A percentile compares a stretch with the other conserved stretches of the same genome.
Evolutionary conservation across 2,113 vertebrate genomes (phyloP).

Genomic region (Micromys minutus): DNA sequence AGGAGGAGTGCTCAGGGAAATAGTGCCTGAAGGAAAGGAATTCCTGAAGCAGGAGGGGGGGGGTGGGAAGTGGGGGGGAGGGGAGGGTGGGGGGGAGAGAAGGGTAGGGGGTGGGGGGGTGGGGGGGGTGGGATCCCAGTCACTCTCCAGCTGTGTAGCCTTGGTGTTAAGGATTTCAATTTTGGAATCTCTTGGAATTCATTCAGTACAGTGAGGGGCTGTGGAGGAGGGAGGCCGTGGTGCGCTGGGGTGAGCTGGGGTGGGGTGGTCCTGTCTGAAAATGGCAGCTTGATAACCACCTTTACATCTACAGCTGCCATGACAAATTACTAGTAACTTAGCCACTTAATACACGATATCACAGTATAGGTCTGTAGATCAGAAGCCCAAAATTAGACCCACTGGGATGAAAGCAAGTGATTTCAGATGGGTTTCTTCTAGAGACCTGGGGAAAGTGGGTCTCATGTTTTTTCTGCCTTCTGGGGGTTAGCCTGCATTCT

Average conservation of each 20-base stretch:
- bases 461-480: background rate
- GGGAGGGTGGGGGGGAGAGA: too few species aligned
- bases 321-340: background rate
- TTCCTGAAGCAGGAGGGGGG: fast-evolving
- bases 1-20: background rate
- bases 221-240: background rate
- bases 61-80: too few species aligned
- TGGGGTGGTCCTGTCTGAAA: background rate
- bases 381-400: background rate
- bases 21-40: background rate
- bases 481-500: background rate
- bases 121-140: too few species aligned
- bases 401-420: background rate
- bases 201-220: background rate
- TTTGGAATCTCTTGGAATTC: background rate
- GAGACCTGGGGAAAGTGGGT: background rate
- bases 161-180: background rate
- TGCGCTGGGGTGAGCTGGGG: background rate
- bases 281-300: background rate
- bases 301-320: conserved; percentile 3
- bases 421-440: background rate
- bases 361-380: background rate
- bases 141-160: too few species aligned
- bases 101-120: too few species aligned
- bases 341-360: background rate